Evolutionary conservation across 2,113 vertebrate genomes (phyloP).

Genomic region (Bostrychus sinensis): DNA sequence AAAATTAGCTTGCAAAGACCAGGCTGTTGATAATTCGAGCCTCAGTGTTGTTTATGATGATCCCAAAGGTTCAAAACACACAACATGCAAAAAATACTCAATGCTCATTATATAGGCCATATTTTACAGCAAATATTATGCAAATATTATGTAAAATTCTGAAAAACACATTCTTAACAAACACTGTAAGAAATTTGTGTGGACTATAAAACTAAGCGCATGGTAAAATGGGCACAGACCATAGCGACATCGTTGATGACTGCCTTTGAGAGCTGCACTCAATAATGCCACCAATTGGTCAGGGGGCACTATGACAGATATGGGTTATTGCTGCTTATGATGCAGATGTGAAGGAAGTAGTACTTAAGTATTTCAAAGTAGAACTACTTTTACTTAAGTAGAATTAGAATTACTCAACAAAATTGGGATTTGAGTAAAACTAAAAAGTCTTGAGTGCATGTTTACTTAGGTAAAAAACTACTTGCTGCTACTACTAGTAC

Average conservation of each 20-base stretch:
- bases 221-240: neutral
- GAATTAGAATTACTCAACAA: too few relatives aligned
- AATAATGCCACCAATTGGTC: constrained; percentile 74
- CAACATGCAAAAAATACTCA: neutral
- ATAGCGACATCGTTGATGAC: constrained; percentile 5
- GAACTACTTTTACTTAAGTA: too few relatives aligned
- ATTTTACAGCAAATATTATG: neutral
- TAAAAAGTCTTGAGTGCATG: too few relatives aligned
- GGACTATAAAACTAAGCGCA: neutral
- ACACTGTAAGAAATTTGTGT: neutral
- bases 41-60: neutral
- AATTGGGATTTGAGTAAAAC: too few relatives aligned
- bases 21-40: too few relatives aligned
- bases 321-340: too few relatives aligned
- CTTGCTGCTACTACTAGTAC: too few relatives aligned
- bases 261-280: constrained; percentile 30
- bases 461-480: too few relatives aligned
- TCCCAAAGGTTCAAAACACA: neutral
- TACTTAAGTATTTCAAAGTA: too few relatives aligned
- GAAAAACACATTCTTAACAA: neutral
- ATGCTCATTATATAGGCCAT: neutral
- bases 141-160: neutral
- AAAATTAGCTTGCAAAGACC: too few relatives aligned
- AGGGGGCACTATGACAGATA: constrained; percentile 3
- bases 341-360: too few relatives aligned